These are phyloP conservation scores for Argynnis bischoffii DNA, from an alignment of 2,888 invertebrate species.

Conservation along the genomic window DNA sequence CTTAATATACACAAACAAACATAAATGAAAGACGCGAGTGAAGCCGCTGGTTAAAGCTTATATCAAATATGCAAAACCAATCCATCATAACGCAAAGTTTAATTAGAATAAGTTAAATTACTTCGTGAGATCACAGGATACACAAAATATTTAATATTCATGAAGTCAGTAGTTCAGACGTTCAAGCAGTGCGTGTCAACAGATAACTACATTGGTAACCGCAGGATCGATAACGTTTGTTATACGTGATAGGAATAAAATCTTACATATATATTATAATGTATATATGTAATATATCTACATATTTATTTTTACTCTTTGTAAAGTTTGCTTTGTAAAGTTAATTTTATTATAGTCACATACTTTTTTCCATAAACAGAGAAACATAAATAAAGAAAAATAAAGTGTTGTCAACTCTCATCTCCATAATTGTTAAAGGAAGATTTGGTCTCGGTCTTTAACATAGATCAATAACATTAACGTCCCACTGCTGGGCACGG, in stretches of 20 bases:
- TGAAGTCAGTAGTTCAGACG: constrained; percentile 11
- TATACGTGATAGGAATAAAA: constrained; percentile 3
- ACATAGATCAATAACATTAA: not conserved
- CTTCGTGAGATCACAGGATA: not conserved
- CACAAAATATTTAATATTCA: constrained; percentile 13
- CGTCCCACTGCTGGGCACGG: no score
- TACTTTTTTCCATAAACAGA: no score
- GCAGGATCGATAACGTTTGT: constrained; percentile 11
- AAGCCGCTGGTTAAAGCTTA: no score
- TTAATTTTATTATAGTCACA: no score
- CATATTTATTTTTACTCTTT: no score
- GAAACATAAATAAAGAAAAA: no score
- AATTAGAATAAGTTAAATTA: constrained; percentile 3
- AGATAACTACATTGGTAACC: constrained; percentile 15
- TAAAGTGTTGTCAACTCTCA: no score
- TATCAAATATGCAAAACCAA: not conserved
- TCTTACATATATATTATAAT: not conserved
- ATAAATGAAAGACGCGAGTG: no score
- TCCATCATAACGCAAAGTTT: constrained; percentile 1
- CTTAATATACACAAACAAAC: no score
- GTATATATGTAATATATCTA: not conserved
- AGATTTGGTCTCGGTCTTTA: no score
- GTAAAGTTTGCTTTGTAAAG: no score
- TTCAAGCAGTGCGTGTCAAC: constrained; percentile 9
- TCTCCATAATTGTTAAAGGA: no score